phyloP scores from a whole-genome alignment of 2,113 vertebrate species.

The Onychorhynchus coronatus region DNA sequence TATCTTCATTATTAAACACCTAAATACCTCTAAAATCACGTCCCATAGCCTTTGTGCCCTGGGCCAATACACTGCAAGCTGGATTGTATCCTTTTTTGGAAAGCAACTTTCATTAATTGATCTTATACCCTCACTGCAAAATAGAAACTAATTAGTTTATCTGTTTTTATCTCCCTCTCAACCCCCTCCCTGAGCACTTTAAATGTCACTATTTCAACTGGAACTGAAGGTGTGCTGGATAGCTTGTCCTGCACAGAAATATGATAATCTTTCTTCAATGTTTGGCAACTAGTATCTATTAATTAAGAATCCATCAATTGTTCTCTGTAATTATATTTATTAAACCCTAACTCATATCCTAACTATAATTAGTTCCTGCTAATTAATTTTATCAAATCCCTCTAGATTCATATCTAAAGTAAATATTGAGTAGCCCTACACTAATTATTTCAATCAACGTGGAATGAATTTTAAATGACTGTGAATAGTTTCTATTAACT shows the following conservation, averaged over 20 bases:
- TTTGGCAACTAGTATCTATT: constrained; percentile 79
- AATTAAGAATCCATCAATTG: constrained; percentile 79
- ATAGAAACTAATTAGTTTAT: constrained; percentile 57
- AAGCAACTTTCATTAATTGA: not conserved
- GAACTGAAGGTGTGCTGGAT: constrained; percentile 53
- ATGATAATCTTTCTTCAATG: constrained; percentile 72
- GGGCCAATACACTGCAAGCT: not conserved
- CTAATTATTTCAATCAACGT: constrained; percentile 82
- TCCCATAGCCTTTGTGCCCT: not conserved
- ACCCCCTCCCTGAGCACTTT: not conserved
- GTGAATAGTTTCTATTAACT: constrained; percentile 75
- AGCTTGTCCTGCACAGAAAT: constrained; percentile 72
- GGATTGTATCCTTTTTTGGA: not conserved
- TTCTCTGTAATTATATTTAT: constrained; percentile 81
- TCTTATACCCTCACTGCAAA: not conserved
- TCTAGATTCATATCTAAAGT: constrained; percentile 81
- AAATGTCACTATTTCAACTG: constrained; percentile 19
- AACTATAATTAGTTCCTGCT: constrained; percentile 82
- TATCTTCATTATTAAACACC: not conserved
- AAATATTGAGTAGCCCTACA: constrained; percentile 83
- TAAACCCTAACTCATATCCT: constrained; percentile 81
- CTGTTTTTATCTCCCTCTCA: not conserved
- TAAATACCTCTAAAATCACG: not conserved
- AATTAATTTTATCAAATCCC: constrained; percentile 85
- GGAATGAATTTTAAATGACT: constrained; percentile 75